Evolutionary conservation across 1,140 invertebrate genomes (phyloP).

Genomic region (Acromyrmex echinatior): DNA sequence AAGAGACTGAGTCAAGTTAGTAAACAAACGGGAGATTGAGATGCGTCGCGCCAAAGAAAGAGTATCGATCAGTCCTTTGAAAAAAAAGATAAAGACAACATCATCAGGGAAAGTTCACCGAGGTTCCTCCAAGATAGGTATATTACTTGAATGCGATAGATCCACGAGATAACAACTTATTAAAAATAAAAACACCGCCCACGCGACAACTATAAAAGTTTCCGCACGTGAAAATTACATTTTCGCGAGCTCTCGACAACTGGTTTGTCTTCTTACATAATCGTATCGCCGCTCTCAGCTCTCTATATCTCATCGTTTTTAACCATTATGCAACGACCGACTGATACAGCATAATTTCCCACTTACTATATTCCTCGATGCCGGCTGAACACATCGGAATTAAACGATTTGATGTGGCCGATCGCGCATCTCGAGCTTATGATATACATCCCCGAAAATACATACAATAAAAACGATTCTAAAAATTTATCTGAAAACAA

Average conservation of each 20-base stretch:
- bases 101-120: not conserved
- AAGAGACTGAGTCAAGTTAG: slow-evolving; percentile 25
- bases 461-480: not conserved
- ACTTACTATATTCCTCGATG: slow-evolving; percentile 44
- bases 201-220: not conserved
- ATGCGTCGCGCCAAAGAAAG: not conserved
- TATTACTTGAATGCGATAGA: not conserved
- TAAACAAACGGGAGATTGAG: slow-evolving; percentile 31
- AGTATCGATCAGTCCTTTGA: not conserved
- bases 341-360: slow-evolving; percentile 47
- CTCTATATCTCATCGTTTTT: slow-evolving; percentile 51
- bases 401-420: not conserved
- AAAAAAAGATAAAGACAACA: not conserved
- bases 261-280: slow-evolving; percentile 37
- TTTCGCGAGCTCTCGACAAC: slow-evolving; percentile 31
- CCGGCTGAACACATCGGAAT: not conserved
- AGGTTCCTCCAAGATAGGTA: no score
- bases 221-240: slow-evolving; percentile 9
- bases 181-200: not conserved
- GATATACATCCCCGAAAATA: not conserved
- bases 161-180: not conserved
- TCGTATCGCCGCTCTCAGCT: slow-evolving; percentile 19
- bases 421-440: not conserved
- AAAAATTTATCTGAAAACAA: no score
- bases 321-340: slow-evolving; percentile 52